These are phyloP conservation scores for Hydropotes inermis DNA, from an alignment of 2,113 vertebrate species.

Conservation along the genomic window DNA sequence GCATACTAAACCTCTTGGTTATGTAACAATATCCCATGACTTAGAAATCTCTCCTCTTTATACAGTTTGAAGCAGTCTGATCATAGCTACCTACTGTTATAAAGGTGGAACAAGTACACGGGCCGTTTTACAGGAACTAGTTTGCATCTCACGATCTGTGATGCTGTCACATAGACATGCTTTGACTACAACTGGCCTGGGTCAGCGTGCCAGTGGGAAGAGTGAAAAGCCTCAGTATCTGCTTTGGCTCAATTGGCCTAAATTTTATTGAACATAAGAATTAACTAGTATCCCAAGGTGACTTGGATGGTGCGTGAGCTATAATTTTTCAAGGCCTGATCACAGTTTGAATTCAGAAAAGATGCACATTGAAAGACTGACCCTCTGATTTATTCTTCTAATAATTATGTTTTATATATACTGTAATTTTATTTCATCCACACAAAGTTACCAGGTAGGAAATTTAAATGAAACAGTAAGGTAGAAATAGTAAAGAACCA, in stretches of 20 bases:
- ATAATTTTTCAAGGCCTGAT: neutral
- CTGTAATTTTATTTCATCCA: neutral
- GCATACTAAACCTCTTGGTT: neutral
- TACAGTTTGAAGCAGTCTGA: neutral
- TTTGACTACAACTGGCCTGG: neutral
- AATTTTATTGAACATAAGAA: neutral
- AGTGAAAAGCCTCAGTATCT: neutral
- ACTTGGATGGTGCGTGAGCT: neutral
- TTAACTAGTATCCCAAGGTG: neutral
- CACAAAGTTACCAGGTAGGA: neutral
- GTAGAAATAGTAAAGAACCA: neutral
- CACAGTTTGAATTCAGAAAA: neutral
- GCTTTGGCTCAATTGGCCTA: neutral
- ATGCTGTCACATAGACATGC: neutral
- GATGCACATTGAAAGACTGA: neutral
- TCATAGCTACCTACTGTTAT: neutral
- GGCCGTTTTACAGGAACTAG: neutral
- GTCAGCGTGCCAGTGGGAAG: neutral
- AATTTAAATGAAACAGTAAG: neutral
- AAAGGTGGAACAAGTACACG: neutral
- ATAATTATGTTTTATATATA: neutral
- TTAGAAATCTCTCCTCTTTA: neutral
- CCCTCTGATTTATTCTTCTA: neutral
- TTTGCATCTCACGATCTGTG: neutral
- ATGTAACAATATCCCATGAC: neutral